Base-by-base conservation (phyloP, 30 jellyfish, hydroid and myxozoan species). In the Cassiopea andromeda region DNA sequence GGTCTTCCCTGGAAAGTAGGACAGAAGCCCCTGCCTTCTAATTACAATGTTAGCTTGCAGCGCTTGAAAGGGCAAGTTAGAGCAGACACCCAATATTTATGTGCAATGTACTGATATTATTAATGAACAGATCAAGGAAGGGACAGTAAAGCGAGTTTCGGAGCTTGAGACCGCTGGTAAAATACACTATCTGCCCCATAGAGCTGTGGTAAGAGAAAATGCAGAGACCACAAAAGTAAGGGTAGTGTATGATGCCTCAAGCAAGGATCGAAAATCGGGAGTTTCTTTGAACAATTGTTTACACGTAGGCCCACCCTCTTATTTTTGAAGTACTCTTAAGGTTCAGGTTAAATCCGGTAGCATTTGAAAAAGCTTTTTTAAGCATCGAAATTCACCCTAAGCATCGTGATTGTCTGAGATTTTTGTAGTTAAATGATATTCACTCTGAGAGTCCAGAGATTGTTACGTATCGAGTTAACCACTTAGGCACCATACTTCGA, bases 1-100 rank as follows among this genome's bases (percentile, higher is more conserved):
- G 69, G 75, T 66, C 66, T 88, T 27, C 95, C 95, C n/a, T 88
- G 95, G 95, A 88, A 88, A 75, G 86, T 77, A 19, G 95, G 95
- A 49, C 91, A 88, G 57, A 59, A 71, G 19, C 95, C 95, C 48
- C 48, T 78, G 70, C 95, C 95, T 46, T 27, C 85, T 13, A 88
- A 88, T 70, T 72, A 88, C 80, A 18, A 49, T 44, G 44, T 27
- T 60, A 46, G 69, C 66, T 73, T 71, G 14, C 69, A 44, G 61
- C 47, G 95, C 43, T 19, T 78, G 85, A 88, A 69, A 61, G 54
- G 91, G 64, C 91, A 88, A 78, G 85, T 88, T 15, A 72, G 83
- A 70, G 77, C 74, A 69, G 67, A 59, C 59, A 27, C 94, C 94
- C 60, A 80, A 69, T 19, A 80, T 79, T 27, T 88, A 43, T 18